These are phyloP conservation scores for Sinohyriopsis cumingii DNA, from an alignment of 2,888 invertebrate genomes.

Conservation along the genomic window DNA sequence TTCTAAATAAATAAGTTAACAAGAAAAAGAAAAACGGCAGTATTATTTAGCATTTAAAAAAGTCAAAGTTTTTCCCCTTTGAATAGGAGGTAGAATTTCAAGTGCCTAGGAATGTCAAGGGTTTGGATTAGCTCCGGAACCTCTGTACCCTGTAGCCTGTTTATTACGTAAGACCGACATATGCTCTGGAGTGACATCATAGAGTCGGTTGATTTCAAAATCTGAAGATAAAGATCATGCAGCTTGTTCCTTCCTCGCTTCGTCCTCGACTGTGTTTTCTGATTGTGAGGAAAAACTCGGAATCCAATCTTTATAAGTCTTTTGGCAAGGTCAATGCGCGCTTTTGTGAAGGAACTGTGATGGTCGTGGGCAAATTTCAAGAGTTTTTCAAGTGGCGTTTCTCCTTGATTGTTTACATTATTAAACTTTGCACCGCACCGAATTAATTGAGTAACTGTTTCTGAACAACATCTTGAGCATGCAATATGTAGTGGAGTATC, in stretches of 20 bases:
- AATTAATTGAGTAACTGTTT: conserved; percentile 35
- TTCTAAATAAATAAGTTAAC: no score
- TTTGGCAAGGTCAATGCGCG: conserved; percentile 37
- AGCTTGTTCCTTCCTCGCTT: conserved; percentile 27
- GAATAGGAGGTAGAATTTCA: conserved; percentile 39
- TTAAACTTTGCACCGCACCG: conserved; percentile 46
- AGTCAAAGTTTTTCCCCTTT: conserved; percentile 2
- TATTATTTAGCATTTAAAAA: no score
- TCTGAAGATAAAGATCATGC: conserved; percentile 23
- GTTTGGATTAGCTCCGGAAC: conserved; percentile 13
- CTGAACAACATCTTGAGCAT: conserved; percentile 33
- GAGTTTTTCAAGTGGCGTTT: conserved; percentile 47
- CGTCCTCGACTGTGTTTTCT: background rate
- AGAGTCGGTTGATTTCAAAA: conserved; percentile 15
- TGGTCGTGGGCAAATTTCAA: conserved; percentile 36
- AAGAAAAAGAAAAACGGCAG: no score
- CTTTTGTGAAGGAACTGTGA: conserved; percentile 44
- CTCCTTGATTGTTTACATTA: conserved; percentile 33
- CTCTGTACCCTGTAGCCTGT: conserved; percentile 11
- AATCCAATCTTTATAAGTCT: conserved; percentile 43
- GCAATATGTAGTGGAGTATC: conserved; percentile 54
- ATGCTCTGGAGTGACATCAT: conserved; percentile 36
- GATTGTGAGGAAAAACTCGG: conserved; percentile 7
- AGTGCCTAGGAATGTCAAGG: conserved; percentile 32
- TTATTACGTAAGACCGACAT: conserved; percentile 31